These are phyloP conservation scores for Laticauda colubrina DNA, from an alignment of 2,113 vertebrate genomes.

Conservation along the genomic window DNA sequence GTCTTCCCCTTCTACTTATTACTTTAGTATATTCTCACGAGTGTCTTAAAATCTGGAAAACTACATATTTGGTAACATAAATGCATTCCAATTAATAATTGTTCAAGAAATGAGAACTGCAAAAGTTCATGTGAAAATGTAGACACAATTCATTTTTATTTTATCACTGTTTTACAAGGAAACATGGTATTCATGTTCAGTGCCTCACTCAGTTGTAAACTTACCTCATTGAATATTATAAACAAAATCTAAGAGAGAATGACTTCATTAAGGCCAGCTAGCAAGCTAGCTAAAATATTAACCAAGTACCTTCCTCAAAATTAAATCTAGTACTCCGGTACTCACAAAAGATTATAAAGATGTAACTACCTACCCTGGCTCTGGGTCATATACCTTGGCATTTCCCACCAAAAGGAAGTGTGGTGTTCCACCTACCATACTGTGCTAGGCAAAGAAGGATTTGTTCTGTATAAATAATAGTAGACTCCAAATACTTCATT, in stretches of 20 bases:
- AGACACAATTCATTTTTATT: not conserved
- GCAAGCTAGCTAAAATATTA: not conserved
- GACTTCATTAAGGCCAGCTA: not conserved
- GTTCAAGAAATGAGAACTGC: not conserved
- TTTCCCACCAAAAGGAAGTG: not conserved
- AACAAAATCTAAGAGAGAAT: not conserved
- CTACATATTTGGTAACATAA: not conserved
- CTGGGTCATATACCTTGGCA: not conserved
- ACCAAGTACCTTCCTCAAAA: not conserved
- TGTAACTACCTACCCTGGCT: not conserved
- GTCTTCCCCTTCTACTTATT: not conserved
- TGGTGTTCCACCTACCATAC: not conserved
- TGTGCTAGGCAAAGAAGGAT: not conserved
- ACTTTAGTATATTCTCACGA: not conserved
- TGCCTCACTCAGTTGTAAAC: not conserved
- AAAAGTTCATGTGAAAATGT: not conserved
- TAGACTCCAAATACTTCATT: too few relatives aligned
- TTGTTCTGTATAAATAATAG: too few relatives aligned
- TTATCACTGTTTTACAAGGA: not conserved
- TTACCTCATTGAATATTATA: not conserved
- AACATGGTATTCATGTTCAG: not conserved
- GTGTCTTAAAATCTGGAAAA: not conserved
- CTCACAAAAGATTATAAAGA: not conserved
- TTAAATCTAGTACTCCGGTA: not conserved
- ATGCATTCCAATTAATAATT: not conserved